Conservation (phyloP, 1,140 invertebrate genomes). For the Drosophila jambulina region DNA sequence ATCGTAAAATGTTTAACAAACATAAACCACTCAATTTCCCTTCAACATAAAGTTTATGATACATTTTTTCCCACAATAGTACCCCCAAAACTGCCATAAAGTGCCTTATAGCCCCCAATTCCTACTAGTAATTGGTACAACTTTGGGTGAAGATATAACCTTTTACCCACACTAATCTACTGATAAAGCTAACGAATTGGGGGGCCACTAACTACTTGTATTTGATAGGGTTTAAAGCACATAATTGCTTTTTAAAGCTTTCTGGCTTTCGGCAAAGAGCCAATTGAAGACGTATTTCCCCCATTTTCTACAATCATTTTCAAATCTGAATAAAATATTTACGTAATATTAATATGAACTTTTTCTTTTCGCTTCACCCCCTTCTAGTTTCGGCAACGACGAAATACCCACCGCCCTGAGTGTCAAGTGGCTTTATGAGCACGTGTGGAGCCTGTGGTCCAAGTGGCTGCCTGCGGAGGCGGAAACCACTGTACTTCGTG, state of each 20-base stretch:
- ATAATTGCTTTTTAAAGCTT: background rate
- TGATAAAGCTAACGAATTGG: background rate
- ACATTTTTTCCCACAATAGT: background rate
- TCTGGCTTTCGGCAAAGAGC: background rate
- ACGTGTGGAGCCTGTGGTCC: conserved; percentile 88
- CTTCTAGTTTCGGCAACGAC: conserved; percentile 50
- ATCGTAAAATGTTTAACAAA: conserved; percentile 2
- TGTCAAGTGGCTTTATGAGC: conserved; percentile 89
- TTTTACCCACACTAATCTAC: background rate
- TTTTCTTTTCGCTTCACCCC: background rate
- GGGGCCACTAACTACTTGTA: background rate
- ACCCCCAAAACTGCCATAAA: conserved; percentile 11
- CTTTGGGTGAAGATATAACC: background rate
- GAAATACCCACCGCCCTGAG: conserved; percentile 77
- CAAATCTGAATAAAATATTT: background rate
- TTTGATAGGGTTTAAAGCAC: background rate
- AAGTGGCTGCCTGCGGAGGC: conserved; percentile 88
- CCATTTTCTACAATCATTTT: background rate
- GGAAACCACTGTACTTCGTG: conserved; percentile 86
- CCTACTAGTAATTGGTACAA: background rate
- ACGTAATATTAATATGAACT: background rate
- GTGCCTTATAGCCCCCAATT: background rate
- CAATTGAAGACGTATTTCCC: background rate
- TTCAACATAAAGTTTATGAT: conserved; percentile 15
- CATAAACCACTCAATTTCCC: conserved; percentile 7